These are phyloP conservation scores for Pantherophis vulpinus DNA, from an alignment of 2,797 vertebrate genomes.

Conservation along the genomic window DNA sequence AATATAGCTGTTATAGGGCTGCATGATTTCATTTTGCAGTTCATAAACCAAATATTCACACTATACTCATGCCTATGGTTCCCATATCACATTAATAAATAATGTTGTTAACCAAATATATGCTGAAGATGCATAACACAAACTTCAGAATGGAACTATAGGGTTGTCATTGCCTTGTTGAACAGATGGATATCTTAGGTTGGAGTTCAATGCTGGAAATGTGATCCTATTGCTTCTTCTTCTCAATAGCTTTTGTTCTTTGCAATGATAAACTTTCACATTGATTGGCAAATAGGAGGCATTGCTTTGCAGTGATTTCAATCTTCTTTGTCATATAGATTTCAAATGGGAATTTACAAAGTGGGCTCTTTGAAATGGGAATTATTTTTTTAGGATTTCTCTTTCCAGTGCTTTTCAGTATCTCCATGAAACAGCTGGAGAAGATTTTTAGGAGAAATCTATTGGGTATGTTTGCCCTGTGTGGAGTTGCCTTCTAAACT, in stretches of 20 bases:
- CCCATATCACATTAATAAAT: background rate
- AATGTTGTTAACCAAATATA: background rate
- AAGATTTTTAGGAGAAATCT: background rate
- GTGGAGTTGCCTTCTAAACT: background rate
- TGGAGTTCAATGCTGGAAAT: background rate
- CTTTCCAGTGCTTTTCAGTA: background rate
- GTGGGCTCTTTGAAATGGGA: background rate
- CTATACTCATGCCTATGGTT: background rate
- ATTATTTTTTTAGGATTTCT: background rate
- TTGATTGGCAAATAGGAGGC: background rate
- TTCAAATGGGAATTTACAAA: background rate
- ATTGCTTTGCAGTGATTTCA: background rate
- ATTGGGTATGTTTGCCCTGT: background rate
- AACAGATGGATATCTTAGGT: background rate
- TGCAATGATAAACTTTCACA: background rate
- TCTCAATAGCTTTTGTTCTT: background rate
- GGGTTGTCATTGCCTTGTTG: background rate
- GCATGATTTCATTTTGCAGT: background rate
- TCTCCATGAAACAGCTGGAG: background rate
- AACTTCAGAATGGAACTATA: background rate
- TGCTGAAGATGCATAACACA: background rate
- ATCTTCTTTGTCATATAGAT: background rate
- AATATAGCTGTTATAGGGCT: background rate
- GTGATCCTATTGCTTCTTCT: background rate
- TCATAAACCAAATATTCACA: background rate